phyloP scores from a whole-genome alignment of 2,113 vertebrate genomes.

The Oceanites oceanicus region DNA sequence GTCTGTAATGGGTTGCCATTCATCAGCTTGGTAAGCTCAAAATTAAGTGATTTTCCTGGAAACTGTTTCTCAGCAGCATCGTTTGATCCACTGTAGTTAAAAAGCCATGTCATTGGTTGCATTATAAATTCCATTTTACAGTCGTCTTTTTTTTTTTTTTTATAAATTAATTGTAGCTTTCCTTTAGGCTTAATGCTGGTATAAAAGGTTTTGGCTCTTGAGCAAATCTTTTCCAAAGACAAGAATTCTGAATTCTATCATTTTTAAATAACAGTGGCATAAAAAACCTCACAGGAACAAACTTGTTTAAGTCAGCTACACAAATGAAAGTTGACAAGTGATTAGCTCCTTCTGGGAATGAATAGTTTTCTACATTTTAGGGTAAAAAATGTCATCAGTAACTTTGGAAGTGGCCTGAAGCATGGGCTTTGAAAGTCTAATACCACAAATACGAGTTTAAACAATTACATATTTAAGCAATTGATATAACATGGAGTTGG shows the following conservation, averaged over 20 bases:
- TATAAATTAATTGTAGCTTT: conserved; percentile 29
- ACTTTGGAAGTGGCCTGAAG: conserved; percentile 24
- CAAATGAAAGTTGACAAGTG: conserved; percentile 54
- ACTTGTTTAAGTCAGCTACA: conserved; percentile 34
- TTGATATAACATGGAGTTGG: background rate
- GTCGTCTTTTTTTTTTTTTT: background rate
- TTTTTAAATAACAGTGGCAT: conserved; percentile 26
- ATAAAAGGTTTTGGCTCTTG: conserved; percentile 36
- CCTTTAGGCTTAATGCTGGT: conserved; percentile 25
- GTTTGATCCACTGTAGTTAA: background rate
- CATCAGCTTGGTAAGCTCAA: conserved; percentile 9
- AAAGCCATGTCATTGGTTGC: background rate
- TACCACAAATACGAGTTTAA: background rate
- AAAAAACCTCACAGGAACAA: conserved; percentile 28
- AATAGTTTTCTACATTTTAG: background rate
- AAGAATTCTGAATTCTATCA: conserved; percentile 19
- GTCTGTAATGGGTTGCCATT: background rate
- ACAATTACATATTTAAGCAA: background rate
- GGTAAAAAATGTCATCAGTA: background rate
- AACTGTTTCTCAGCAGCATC: conserved; percentile 17
- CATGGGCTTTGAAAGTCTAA: background rate
- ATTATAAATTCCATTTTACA: conserved; percentile 33
- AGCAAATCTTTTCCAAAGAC: conserved; percentile 18
- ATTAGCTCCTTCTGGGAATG: conserved; percentile 35
- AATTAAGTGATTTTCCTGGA: conserved; percentile 42